A percentile compares a stretch with the other conserved stretches of the same genome.
Evolutionary conservation across 2,113 vertebrate species (phyloP).

Genomic region (Mesitornis unicolor): DNA sequence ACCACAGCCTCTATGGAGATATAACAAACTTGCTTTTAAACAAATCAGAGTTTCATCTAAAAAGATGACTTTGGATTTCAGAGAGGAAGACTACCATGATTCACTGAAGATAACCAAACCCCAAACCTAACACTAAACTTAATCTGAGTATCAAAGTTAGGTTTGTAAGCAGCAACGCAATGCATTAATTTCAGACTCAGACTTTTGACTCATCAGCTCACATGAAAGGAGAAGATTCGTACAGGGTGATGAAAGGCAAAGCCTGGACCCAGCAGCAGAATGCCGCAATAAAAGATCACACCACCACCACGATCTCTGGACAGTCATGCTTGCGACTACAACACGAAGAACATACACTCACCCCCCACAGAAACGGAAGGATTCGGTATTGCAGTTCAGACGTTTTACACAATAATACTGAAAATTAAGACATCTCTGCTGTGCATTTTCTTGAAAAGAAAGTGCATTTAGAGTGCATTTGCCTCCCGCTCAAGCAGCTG

Average conservation of each 20-base stretch:
- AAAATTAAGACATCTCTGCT: background rate
- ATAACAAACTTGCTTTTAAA: background rate
- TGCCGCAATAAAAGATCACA: background rate
- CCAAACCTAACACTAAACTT: background rate
- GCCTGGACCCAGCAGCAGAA: background rate
- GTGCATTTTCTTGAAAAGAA: background rate
- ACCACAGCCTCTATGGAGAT: background rate
- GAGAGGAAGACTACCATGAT: background rate
- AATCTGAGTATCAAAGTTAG: background rate
- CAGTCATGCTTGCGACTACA: background rate
- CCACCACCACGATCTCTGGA: background rate
- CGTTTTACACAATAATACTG: background rate
- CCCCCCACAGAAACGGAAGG: background rate
- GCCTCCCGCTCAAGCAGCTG: background rate
- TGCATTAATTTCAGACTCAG: background rate
- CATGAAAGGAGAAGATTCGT: background rate
- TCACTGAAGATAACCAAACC: background rate
- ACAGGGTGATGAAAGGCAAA: background rate
- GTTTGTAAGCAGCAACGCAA: background rate
- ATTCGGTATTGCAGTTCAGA: background rate
- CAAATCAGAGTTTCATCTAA: background rate
- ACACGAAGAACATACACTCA: rapidly evolving
- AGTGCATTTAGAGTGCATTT: background rate
- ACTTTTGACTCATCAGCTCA: background rate
- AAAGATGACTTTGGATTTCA: background rate